Evolutionary conservation across 30 jellyfish, hydroid and myxozoan species (phyloP).

Genomic region (Turritopsis dohrnii): DNA sequence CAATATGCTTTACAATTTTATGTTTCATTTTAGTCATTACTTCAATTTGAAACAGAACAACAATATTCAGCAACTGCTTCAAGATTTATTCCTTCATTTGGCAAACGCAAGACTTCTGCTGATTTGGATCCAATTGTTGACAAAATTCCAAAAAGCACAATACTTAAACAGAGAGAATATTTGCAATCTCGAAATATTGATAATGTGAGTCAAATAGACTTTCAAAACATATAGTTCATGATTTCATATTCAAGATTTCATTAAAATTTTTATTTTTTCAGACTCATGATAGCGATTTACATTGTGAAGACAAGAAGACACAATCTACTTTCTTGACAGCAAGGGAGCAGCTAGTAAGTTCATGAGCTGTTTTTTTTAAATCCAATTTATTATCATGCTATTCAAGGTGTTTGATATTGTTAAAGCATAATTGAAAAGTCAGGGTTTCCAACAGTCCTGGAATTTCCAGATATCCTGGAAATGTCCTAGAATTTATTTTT

Average conservation of each 20-base stretch:
- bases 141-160: neutral
- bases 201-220: no score
- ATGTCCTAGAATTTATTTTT: no score
- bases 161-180: neutral
- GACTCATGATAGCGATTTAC: neutral
- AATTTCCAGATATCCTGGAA: no score
- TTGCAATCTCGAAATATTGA: no score
- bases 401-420: no score
- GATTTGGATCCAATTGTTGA: neutral
- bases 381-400: no score
- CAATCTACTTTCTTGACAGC: slow-evolving; percentile 48
- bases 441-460: no score
- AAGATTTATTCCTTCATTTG: neutral
- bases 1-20: neutral
- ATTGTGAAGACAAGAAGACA: neutral
- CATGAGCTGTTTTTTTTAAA: no score
- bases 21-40: neutral
- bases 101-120: neutral
- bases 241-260: neutral
- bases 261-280: no score
- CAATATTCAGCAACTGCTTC: neutral
- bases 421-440: no score
- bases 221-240: neutral
- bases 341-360: slow-evolving; percentile 65
- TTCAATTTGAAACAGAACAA: neutral